Conservation (phyloP, 1,140 invertebrate species). For the Neoseiulus cucumeris region DNA sequence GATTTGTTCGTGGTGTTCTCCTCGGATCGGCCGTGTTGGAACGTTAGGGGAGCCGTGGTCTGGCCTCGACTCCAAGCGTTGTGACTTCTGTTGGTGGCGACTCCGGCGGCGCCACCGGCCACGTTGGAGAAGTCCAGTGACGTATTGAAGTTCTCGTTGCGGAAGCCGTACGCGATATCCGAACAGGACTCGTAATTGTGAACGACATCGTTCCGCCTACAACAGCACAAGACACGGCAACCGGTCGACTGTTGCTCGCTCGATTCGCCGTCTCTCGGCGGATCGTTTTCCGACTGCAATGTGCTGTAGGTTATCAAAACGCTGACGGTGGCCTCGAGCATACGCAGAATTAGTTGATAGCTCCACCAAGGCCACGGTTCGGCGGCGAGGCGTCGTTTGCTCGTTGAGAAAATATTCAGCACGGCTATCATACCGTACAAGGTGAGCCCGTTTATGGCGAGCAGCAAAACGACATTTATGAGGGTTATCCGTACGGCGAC, state of each 20-base stretch:
- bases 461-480: constrained; percentile 51
- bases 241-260: constrained; percentile 12
- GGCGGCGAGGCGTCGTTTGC: constrained; percentile 1
- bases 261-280: constrained; percentile 14
- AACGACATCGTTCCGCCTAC: constrained; percentile 14
- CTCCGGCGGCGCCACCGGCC: background rate
- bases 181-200: constrained; percentile 18
- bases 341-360: constrained; percentile 56
- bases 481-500: constrained; percentile 64
- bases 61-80: constrained; percentile 14
- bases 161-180: constrained; percentile 14
- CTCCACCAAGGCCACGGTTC: constrained; percentile 64
- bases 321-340: constrained; percentile 62
- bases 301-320: constrained; percentile 59
- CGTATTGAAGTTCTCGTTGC: constrained; percentile 14
- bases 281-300: constrained; percentile 29
- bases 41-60: constrained; percentile 17
- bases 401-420: constrained; percentile 10
- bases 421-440: constrained; percentile 27
- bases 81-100: background rate
- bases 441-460: constrained; percentile 29
- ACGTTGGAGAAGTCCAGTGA: constrained; percentile 14
- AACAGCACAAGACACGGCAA: constrained; percentile 14
- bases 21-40: constrained; percentile 10
- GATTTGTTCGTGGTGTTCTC: background rate